These are phyloP conservation scores for Ctenopoma kingsleyae DNA, from an alignment of 2,797 vertebrate genomes.

Conservation along the genomic window DNA sequence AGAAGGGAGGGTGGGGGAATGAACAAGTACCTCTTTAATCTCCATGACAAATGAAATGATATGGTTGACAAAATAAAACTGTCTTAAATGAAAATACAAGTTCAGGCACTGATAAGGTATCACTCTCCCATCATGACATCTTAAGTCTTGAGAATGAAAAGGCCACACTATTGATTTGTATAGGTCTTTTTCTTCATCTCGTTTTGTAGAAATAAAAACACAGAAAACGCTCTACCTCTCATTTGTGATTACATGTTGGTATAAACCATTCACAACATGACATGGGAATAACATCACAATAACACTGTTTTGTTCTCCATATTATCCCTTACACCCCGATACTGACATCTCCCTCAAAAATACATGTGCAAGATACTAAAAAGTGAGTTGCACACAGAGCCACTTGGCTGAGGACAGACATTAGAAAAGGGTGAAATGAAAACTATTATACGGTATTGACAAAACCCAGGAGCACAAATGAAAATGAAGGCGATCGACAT, in stretches of 20 bases:
- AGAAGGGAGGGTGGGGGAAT: constrained; percentile 78
- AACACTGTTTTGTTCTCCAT: constrained; percentile 85
- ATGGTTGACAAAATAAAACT: constrained; percentile 86
- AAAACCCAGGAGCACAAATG: constrained; percentile 69
- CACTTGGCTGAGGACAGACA: constrained; percentile 73
- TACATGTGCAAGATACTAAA: constrained; percentile 55
- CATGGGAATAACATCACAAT: constrained; percentile 83
- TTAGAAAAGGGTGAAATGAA: constrained; percentile 73
- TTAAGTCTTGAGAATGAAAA: constrained; percentile 90
- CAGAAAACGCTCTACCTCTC: constrained; percentile 78
- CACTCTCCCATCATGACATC: constrained; percentile 88
- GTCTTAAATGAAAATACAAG: constrained; percentile 87
- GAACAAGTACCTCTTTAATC: constrained; percentile 84
- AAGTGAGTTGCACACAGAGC: constrained; percentile 68
- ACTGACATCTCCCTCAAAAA: constrained; percentile 67
- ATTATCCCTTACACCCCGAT: constrained; percentile 77
- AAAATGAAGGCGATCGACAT: constrained; percentile 84
- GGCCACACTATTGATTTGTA: constrained; percentile 90
- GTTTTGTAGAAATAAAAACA: constrained; percentile 81
- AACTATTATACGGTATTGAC: constrained; percentile 68
- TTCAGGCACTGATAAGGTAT: constrained; percentile 92
- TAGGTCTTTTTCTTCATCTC: constrained; percentile 83
- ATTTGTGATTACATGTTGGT: constrained; percentile 81
- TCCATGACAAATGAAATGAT: constrained; percentile 85
- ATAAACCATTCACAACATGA: constrained; percentile 77